These are phyloP conservation scores for Agonopterix subpropinquella DNA, from an alignment of 2,888 invertebrate species.

Conservation along the genomic window DNA sequence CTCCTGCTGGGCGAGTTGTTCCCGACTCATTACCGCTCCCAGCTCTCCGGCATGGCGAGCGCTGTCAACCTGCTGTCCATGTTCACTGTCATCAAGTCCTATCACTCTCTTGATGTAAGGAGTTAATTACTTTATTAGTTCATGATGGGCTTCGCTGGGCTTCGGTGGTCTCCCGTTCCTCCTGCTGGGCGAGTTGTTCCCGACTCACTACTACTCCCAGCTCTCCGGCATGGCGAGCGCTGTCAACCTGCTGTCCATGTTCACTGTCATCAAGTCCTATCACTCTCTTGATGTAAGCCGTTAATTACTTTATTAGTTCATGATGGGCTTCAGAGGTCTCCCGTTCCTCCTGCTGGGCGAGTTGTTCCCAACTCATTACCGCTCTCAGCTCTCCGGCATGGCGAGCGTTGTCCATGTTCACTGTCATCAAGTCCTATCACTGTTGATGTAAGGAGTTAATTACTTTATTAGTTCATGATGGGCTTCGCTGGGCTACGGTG, in stretches of 20 bases:
- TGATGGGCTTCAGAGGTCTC: slow-evolving; percentile 77
- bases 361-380: slow-evolving; percentile 74
- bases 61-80: slow-evolving; percentile 71
- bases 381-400: slow-evolving; percentile 72
- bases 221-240: slow-evolving; percentile 74
- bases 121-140: slow-evolving; percentile 28
- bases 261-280: slow-evolving; percentile 74
- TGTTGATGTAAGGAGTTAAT: slow-evolving; percentile 4
- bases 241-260: slow-evolving; percentile 72
- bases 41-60: slow-evolving; percentile 72
- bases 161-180: slow-evolving; percentile 79
- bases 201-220: slow-evolving; percentile 70
- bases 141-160: slow-evolving; percentile 76
- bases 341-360: slow-evolving; percentile 79
- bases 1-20: slow-evolving; percentile 78
- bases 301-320: slow-evolving; percentile 51
- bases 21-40: slow-evolving; percentile 71
- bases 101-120: slow-evolving; percentile 62
- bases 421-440: slow-evolving; percentile 75
- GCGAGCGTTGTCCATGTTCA: slow-evolving; percentile 74
- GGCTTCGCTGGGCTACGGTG: slow-evolving; percentile 78
- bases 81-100: slow-evolving; percentile 76
- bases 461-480: slow-evolving; percentile 56
- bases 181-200: slow-evolving; percentile 77
- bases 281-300: slow-evolving; percentile 57